Evolutionary conservation across 2,888 invertebrate genomes (phyloP).

Genomic region (Sturmia bella): DNA sequence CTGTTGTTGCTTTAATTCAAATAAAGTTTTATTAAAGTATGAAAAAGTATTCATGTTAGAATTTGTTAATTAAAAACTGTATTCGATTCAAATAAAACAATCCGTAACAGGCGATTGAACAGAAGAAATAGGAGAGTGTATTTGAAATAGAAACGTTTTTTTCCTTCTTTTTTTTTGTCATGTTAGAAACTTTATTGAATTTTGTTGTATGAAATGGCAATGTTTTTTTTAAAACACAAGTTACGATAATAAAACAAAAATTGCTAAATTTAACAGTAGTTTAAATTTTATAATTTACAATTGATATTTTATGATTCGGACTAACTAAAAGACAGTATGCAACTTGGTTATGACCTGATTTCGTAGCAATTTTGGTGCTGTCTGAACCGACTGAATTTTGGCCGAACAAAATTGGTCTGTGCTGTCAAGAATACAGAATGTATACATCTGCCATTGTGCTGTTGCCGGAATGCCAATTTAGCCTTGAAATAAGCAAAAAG

Average conservation of each 20-base stretch:
- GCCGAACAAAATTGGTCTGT: no score
- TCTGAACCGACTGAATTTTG: no score
- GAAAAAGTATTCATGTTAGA: constrained; percentile 50
- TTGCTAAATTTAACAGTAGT: no score
- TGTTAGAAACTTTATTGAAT: constrained; percentile 33
- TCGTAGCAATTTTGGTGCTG: no score
- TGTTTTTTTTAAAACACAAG: not conserved
- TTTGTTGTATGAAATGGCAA: not conserved
- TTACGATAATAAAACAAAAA: not conserved
- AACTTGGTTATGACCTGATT: no score
- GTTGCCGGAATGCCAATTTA: no score
- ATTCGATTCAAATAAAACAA: constrained; percentile 4
- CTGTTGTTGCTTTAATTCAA: constrained; percentile 51
- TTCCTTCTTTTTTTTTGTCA: constrained; percentile 5
- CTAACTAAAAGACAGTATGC: no score
- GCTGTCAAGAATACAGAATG: no score
- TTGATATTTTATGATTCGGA: no score
- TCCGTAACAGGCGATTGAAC: constrained; percentile 13
- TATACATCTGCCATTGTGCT: no score
- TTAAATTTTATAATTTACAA: no score
- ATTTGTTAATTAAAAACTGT: constrained; percentile 59
- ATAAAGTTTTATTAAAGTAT: constrained; percentile 58
- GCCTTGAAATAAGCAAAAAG: no score
- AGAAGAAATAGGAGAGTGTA: not conserved
- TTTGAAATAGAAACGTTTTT: constrained; percentile 29